These are phyloP conservation scores for Hedya salicella DNA, from an alignment of 2,888 invertebrate species.

Conservation along the genomic window DNA sequence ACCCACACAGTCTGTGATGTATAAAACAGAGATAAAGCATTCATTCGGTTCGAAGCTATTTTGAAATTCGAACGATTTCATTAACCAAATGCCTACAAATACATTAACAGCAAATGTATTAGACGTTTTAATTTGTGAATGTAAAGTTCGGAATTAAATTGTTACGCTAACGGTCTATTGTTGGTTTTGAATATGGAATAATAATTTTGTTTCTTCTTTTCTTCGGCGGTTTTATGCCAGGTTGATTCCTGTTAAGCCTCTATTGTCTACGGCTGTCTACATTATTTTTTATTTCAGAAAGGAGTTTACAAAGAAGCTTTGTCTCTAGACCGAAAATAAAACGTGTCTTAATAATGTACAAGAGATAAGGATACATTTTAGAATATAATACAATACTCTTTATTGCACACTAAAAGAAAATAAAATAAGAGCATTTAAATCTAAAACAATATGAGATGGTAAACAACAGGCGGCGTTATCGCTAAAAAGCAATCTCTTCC, in stretches of 20 bases:
- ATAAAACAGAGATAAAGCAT: constrained; percentile 23
- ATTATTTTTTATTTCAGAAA: not conserved
- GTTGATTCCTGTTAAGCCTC: constrained; percentile 5
- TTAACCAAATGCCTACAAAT: constrained; percentile 49
- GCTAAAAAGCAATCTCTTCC: no score
- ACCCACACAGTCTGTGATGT: not conserved
- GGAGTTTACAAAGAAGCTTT: not conserved
- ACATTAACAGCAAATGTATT: constrained; percentile 47
- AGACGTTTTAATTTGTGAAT: constrained; percentile 40
- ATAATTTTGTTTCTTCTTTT: constrained; percentile 14
- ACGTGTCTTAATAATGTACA: not conserved
- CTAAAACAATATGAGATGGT: no score
- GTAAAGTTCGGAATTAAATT: constrained; percentile 21
- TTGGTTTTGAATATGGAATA: constrained; percentile 21
- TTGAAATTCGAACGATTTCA: constrained; percentile 49
- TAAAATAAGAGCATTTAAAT: no score
- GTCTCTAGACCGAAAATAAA: not conserved
- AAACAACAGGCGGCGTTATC: no score
- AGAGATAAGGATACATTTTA: not conserved
- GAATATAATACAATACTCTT: no score
- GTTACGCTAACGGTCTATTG: constrained; percentile 18
- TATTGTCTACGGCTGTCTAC: not conserved
- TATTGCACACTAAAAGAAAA: no score
- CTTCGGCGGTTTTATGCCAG: not conserved
- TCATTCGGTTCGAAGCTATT: constrained; percentile 32